Evolutionary conservation across 2,797 vertebrate genomes (phyloP), one percentile per base, ranked within the genome.

Genomic region (Momotus momota): DNA sequence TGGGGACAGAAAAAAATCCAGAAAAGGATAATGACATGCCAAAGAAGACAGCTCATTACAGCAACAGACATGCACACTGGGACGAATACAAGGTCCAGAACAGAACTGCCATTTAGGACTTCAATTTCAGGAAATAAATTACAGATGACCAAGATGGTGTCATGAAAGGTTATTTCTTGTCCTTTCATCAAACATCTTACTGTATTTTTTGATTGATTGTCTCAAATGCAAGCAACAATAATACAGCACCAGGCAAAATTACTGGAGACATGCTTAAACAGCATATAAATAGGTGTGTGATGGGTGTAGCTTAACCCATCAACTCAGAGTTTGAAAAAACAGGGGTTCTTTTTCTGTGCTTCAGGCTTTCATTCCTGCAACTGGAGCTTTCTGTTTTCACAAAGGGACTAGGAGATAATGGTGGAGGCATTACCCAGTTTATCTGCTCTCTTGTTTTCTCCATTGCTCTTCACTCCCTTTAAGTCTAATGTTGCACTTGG

Each of bases 51-150:
- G 26, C 86, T 95, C 84, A 54, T 96, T 97, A 81, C 62, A 73
- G 78, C 85, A 41, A 17, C 45, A 93, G 71, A 60, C 21, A 31
- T 46, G 72, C 79, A 88, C 64, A 35, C 82, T 90, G 18, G 8
- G 78, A 65, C 72, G 33, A 92, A 71, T 35, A 78, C 43, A 79
- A 97, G 94, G 94, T 95, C 91, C 96, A 86, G 88, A 90, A 23
- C 62, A 69, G 88, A 95, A 96, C 49, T 94, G 79, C 90, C 78
- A 71, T 69, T 90, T 88, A 79, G 72, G 93, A 95, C 92, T 90
- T 96, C 88, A 86, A 1, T 97, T 96, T 97, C 78, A 78, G 88
- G 94, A 94, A 97, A 94, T 78, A 96, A 96, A 96, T 97, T 78
- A 80, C 79, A 89, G 54, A 62, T 86, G 95, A 87, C 86, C 40